phyloP scores from a whole-genome alignment of 2,797 vertebrate genomes.

The Sebastolobus alascanus region DNA sequence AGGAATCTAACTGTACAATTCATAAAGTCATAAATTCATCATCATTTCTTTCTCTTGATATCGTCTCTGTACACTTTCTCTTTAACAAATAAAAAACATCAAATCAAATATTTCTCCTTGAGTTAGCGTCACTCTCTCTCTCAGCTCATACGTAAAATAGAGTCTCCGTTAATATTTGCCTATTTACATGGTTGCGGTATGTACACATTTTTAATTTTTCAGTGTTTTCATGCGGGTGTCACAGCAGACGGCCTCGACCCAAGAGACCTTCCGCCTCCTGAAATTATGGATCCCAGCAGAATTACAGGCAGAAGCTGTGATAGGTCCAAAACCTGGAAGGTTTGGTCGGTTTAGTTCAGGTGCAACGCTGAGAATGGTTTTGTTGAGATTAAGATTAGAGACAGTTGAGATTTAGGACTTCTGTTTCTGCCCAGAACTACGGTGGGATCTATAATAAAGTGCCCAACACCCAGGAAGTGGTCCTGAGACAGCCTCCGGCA shows the following conservation, averaged over 20 bases:
- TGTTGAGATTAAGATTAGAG: not conserved
- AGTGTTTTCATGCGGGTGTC: slow-evolving; percentile 59
- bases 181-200: slow-evolving; percentile 84
- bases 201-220: slow-evolving; percentile 65
- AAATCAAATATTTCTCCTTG: slow-evolving; percentile 78
- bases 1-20: slow-evolving; percentile 77
- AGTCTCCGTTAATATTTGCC: slow-evolving; percentile 84
- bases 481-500: slow-evolving; percentile 75
- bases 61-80: slow-evolving; percentile 65
- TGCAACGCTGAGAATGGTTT: not conserved
- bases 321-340: not conserved
- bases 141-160: slow-evolving; percentile 86
- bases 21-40: slow-evolving; percentile 63
- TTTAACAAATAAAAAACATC: slow-evolving; percentile 74
- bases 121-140: slow-evolving; percentile 72
- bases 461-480: slow-evolving; percentile 73
- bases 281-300: slow-evolving; percentile 44
- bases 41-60: slow-evolving; percentile 9
- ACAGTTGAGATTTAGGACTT: not conserved
- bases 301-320: slow-evolving; percentile 16
- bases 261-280: slow-evolving; percentile 25
- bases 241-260: slow-evolving; percentile 49
- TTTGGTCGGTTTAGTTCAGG: not conserved
- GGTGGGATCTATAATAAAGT: slow-evolving; percentile 20
- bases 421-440: slow-evolving; percentile 12